Conservation (phyloP, 2,888 invertebrate species). For the Trisateles emortualis region DNA sequence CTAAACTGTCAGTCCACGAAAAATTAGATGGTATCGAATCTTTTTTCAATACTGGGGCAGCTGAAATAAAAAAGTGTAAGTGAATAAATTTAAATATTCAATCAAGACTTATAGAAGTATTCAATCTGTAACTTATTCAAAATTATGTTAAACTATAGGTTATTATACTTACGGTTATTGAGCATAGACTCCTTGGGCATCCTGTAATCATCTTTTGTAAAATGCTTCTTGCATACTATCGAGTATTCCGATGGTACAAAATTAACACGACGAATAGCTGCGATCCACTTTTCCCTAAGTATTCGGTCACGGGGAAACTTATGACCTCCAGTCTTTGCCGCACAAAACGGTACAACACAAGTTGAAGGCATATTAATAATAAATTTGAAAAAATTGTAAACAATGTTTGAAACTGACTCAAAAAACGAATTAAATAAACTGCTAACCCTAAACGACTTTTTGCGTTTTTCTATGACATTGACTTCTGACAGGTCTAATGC, state of each 20-base stretch:
- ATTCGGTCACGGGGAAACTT: slow-evolving; percentile 22
- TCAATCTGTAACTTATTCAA: too few species aligned
- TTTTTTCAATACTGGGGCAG: slow-evolving; percentile 23
- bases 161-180: slow-evolving; percentile 15
- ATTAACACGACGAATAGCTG: slow-evolving; percentile 20
- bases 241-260: slow-evolving; percentile 17
- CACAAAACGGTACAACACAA: slow-evolving; percentile 21
- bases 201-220: slow-evolving; percentile 17
- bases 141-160: not conserved
- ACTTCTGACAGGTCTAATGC: slow-evolving; percentile 15
- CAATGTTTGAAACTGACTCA: not conserved
- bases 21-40: slow-evolving; percentile 24
- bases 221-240: slow-evolving; percentile 20
- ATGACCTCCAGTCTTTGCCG: slow-evolving; percentile 20
- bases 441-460: not conserved
- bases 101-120: not conserved
- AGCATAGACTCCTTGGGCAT: slow-evolving; percentile 14
- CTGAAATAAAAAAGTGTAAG: slow-evolving; percentile 11
- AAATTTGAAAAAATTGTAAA: not conserved
- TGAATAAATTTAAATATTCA: not conserved
- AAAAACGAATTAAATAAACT: not conserved
- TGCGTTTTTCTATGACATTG: slow-evolving; percentile 2
- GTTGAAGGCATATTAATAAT: slow-evolving; percentile 13
- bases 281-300: slow-evolving; percentile 20
- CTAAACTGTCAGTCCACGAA: slow-evolving; percentile 20